Conservation (phyloP, 2,113 vertebrate species). For the Benitochromis conjunctus region DNA sequence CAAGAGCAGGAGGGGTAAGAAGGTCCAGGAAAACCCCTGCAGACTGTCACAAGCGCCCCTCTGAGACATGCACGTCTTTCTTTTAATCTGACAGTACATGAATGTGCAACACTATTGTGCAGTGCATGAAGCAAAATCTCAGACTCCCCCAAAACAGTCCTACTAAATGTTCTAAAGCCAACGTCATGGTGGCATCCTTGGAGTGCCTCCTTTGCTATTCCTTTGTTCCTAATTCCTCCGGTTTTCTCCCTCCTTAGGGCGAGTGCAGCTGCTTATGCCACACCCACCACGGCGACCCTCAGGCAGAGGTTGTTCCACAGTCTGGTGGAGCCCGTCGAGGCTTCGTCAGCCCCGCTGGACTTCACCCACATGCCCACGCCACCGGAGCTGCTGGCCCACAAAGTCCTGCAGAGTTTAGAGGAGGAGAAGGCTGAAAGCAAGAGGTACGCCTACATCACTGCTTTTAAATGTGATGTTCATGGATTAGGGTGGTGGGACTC, state of each 20-base stretch:
- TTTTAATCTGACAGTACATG: not conserved
- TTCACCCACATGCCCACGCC: conserved; percentile 59
- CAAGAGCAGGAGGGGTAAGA: conserved; percentile 52
- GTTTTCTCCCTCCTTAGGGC: not conserved
- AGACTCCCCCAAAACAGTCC: not conserved
- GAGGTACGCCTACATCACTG: conserved; percentile 37
- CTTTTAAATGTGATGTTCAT: not conserved
- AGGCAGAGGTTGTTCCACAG: conserved; percentile 61
- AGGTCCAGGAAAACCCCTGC: not conserved
- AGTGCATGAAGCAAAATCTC: not conserved
- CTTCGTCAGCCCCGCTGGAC: conserved; percentile 12
- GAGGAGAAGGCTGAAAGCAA: conserved; percentile 78
- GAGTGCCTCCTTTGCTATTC: not conserved
- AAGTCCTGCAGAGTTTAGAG: conserved; percentile 71
- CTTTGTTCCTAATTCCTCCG: not conserved
- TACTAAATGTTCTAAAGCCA: not conserved
- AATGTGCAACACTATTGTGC: not conserved
- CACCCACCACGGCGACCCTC: not conserved
- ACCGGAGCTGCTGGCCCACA: conserved; percentile 72
- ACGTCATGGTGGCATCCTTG: not conserved
- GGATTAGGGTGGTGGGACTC: not conserved
- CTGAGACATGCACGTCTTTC: not conserved
- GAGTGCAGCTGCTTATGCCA: not conserved
- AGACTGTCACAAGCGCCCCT: rapidly evolving
- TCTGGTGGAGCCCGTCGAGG: not conserved